These are phyloP conservation scores for Conus betulinus DNA, from an alignment of 1,140 invertebrate species.

Conservation along the genomic window DNA sequence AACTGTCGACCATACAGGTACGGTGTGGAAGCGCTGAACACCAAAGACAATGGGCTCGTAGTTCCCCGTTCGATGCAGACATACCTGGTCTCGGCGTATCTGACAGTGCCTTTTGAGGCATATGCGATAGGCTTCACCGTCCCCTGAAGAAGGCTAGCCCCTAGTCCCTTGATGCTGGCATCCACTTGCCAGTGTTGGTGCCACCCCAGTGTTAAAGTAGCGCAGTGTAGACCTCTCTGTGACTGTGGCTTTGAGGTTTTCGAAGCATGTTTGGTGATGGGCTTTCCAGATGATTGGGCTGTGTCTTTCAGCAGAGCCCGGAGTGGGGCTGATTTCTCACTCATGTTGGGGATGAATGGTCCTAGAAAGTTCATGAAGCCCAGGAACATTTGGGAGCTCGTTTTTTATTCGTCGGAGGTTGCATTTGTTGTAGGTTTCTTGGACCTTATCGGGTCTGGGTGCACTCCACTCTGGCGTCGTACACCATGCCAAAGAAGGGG, in stretches of 20 bases:
- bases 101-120: constrained; percentile 63
- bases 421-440: constrained; percentile 39
- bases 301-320: constrained; percentile 51
- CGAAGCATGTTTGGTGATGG: constrained; percentile 14
- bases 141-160: no score
- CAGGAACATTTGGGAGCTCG: constrained; percentile 39
- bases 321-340: constrained; percentile 58
- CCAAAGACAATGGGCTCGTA: constrained; percentile 63
- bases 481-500: constrained; percentile 34
- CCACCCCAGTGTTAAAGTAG: constrained; percentile 49
- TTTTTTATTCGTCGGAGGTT: constrained; percentile 55
- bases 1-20: constrained; percentile 59
- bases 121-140: no score
- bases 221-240: constrained; percentile 43
- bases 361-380: constrained; percentile 48
- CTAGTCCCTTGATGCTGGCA: no score
- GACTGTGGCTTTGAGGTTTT: constrained; percentile 49
- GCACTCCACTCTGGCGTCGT: background rate
- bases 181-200: no score
- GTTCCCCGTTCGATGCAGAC: constrained; percentile 77
- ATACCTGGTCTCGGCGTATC: constrained; percentile 72
- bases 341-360: constrained; percentile 33
- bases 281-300: constrained; percentile 38
- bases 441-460: constrained; percentile 6
- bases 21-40: constrained; percentile 78